Evolutionary conservation across 2,797 vertebrate species (phyloP).

Genomic region (Hyperoplus immaculatus): DNA sequence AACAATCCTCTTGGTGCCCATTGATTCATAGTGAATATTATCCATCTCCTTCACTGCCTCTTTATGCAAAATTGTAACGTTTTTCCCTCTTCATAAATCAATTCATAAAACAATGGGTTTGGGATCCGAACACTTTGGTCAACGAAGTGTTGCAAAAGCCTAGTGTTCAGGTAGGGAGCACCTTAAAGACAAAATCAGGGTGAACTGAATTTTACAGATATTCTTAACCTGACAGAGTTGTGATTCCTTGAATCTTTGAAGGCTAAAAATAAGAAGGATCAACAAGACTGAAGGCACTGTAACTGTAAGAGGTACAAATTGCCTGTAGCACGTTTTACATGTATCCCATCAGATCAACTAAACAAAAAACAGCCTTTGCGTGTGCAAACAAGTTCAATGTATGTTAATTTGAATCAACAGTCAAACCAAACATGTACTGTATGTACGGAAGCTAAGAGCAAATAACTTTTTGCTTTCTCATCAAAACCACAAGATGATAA

Average conservation of each 20-base stretch:
- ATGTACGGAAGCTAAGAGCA: too few relatives aligned
- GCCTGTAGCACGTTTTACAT: background rate
- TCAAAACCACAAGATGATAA: too few relatives aligned
- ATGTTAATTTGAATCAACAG: too few relatives aligned
- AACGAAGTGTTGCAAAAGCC: background rate
- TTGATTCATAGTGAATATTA: background rate
- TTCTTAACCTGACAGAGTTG: background rate
- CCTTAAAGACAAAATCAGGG: too few relatives aligned
- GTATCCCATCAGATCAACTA: background rate
- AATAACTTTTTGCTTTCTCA: too few relatives aligned
- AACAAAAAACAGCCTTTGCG: background rate
- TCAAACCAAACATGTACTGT: too few relatives aligned
- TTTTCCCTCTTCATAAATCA: too few relatives aligned
- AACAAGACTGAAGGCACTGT: background rate
- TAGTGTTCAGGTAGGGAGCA: background rate
- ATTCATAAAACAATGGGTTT: too few relatives aligned
- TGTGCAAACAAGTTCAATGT: too few relatives aligned
- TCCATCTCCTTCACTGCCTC: background rate
- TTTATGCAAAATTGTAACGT: background rate
- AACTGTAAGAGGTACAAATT: background rate
- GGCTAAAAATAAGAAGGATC: background rate
- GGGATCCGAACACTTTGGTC: too few relatives aligned
- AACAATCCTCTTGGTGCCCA: background rate
- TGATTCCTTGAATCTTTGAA: background rate
- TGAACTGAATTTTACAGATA: background rate